Conservation (phyloP, 2,888 invertebrate species). For the Eulithis testata region DNA sequence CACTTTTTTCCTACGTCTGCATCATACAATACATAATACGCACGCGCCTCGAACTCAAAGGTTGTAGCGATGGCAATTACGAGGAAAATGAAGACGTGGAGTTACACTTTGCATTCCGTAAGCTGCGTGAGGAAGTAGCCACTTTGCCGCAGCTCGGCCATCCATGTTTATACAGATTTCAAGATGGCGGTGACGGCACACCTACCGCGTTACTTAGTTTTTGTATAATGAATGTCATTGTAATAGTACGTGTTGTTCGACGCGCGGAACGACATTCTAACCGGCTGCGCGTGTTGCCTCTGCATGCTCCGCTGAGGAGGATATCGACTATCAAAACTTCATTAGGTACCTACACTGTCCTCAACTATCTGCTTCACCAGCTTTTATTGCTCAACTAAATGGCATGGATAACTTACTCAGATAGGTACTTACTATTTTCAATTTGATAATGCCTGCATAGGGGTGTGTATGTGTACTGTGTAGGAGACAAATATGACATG, state of each 20-base stretch:
- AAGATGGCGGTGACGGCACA: not conserved
- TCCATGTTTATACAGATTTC: not conserved
- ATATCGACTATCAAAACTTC: too few species aligned
- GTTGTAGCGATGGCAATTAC: slow-evolving; percentile 10
- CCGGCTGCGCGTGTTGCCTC: not conserved
- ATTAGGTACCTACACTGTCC: too few species aligned
- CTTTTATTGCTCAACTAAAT: too few species aligned
- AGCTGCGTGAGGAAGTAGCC: slow-evolving; percentile 7
- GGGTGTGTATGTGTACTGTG: too few species aligned
- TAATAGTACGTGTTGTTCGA: slow-evolving; percentile 1
- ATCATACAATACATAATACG: not conserved
- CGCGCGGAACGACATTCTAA: slow-evolving; percentile 18
- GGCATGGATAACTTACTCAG: too few species aligned
- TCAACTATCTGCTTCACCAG: too few species aligned
- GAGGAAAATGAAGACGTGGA: slow-evolving; percentile 15
- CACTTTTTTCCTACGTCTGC: slow-evolving; percentile 10
- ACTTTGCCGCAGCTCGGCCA: not conserved
- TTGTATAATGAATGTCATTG: slow-evolving; percentile 10
- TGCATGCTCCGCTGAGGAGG: not conserved
- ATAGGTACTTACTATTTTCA: too few species aligned
- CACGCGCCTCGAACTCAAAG: not conserved
- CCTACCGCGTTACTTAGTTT: not conserved
- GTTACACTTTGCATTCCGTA: slow-evolving; percentile 3
- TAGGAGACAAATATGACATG: too few species aligned
- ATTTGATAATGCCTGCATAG: too few species aligned